Conservation (phyloP, 2,113 vertebrate species). For the Chrysemys picta region DNA sequence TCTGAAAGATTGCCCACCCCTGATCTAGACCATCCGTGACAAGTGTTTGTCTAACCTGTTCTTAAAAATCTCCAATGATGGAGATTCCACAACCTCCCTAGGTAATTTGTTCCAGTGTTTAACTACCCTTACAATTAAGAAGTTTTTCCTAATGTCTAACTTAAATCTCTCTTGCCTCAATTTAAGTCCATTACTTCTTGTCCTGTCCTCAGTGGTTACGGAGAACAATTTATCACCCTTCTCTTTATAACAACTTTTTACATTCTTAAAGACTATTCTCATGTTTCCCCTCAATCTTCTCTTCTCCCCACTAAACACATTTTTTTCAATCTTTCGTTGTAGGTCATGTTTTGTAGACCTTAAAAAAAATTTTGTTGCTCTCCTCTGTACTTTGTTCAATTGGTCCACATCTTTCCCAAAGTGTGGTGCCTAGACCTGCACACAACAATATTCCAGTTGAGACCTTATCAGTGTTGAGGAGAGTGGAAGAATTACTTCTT, state of each 20-base stretch:
- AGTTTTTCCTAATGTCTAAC: not conserved
- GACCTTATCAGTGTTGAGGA: not conserved
- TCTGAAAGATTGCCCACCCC: too few species aligned
- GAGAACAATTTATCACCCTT: not conserved
- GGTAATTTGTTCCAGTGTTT: not conserved
- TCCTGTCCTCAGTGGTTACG: not conserved
- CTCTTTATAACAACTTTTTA: not conserved
- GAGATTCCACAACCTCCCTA: not conserved
- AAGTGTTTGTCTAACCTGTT: not conserved
- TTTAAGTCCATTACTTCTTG: not conserved
- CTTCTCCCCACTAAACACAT: not conserved
- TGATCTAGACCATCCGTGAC: not conserved
- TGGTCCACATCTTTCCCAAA: not conserved
- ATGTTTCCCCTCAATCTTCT: not conserved
- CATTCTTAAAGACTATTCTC: not conserved
- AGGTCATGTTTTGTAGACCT: not conserved
- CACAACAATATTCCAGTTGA: not conserved
- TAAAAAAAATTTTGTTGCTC: not conserved
- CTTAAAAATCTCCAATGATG: not conserved
- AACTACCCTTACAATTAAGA: not conserved
- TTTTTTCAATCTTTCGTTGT: not conserved
- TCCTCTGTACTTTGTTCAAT: not conserved
- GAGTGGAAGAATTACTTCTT: not conserved
- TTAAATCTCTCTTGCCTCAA: not conserved
- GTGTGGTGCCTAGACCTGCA: not conserved